Evolutionary conservation across 2,113 vertebrate species (phyloP).

Genomic region (Bostrychus sinensis): DNA sequence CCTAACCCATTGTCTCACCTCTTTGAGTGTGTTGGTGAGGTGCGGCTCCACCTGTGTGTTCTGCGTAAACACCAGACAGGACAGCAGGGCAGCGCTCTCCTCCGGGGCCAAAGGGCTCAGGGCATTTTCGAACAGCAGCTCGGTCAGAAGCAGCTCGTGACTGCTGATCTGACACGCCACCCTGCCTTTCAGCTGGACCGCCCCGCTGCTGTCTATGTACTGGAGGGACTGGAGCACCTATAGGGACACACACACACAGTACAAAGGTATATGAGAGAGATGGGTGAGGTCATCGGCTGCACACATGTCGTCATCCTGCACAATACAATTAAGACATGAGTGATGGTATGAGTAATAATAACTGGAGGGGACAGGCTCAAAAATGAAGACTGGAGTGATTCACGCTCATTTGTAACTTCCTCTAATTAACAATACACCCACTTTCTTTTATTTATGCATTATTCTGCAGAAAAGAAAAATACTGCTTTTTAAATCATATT

Average conservation of each 20-base stretch:
- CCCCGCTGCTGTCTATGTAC: constrained; percentile 84
- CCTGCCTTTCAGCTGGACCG: constrained; percentile 89
- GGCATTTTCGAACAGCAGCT: constrained; percentile 90
- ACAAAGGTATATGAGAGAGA: background rate
- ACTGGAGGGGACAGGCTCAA: background rate
- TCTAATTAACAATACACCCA: background rate
- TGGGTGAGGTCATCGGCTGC: background rate
- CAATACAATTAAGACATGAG: background rate
- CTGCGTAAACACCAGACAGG: constrained; percentile 88
- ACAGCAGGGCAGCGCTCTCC: constrained; percentile 90
- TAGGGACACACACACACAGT: background rate
- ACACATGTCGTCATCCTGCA: background rate
- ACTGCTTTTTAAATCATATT: background rate
- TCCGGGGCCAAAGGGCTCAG: constrained; percentile 87
- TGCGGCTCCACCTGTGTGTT: constrained; percentile 85
- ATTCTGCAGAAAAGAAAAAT: background rate
- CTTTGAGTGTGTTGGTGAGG: constrained; percentile 83
- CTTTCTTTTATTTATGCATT: no score
- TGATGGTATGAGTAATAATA: background rate
- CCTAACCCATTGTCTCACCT: constrained; percentile 74
- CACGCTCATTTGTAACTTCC: background rate
- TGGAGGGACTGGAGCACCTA: constrained; percentile 88
- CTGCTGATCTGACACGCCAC: constrained; percentile 93
- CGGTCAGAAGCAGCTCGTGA: constrained; percentile 89
- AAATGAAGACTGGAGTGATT: background rate